These are phyloP conservation scores for Apamea crenata DNA, from an alignment of 2,888 invertebrate species.

Conservation along the genomic window DNA sequence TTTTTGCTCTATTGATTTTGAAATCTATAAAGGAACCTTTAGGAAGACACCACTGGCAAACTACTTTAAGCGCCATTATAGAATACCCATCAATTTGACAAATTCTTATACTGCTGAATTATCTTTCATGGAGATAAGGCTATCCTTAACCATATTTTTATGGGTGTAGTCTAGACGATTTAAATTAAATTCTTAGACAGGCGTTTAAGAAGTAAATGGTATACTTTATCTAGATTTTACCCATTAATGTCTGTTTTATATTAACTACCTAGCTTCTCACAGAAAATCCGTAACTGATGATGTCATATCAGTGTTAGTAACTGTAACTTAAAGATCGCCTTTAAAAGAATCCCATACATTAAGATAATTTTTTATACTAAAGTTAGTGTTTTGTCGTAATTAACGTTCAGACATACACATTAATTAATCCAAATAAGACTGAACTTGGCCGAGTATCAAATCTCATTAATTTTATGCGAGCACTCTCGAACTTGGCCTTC, in stretches of 20 bases:
- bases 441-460: conserved; percentile 59
- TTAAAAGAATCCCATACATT: conserved; percentile 16
- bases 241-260: conserved; percentile 3
- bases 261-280: conserved; percentile 4
- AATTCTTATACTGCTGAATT: conserved; percentile 1
- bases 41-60: neutral
- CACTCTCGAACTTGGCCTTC: conserved; percentile 53
- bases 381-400: conserved; percentile 41
- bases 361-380: conserved; percentile 8
- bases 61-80: neutral
- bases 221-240: conserved; percentile 21
- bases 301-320: neutral
- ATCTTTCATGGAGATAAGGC: conserved; percentile 12
- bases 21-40: neutral
- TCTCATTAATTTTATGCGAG: conserved; percentile 43
- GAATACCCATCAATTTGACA: conserved; percentile 5
- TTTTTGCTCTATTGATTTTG: neutral
- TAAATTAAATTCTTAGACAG: conserved; percentile 14
- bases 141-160: conserved; percentile 14
- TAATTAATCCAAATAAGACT: conserved; percentile 58
- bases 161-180: conserved; percentile 39
- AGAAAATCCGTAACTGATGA: conserved; percentile 5
- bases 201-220: conserved; percentile 17
- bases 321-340: neutral
- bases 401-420: conserved; percentile 46